phyloP scores from a whole-genome alignment of 2,888 invertebrate genomes.

The Tigriopus californicus region DNA sequence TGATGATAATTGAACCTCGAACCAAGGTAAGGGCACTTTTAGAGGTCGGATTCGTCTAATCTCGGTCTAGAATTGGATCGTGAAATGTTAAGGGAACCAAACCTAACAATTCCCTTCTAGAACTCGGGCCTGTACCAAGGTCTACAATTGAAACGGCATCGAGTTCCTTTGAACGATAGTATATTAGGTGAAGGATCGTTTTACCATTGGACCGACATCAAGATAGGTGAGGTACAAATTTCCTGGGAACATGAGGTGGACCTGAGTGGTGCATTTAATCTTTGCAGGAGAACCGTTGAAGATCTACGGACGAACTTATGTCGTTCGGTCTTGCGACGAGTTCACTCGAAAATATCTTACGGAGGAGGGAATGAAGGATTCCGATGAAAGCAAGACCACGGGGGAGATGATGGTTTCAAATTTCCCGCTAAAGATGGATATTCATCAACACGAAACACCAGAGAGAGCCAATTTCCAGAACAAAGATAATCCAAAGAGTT shows the following conservation, averaged over 20 bases:
- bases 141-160: neutral
- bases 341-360: neutral
- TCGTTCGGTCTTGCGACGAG: neutral
- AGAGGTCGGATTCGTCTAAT: neutral
- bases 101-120: neutral
- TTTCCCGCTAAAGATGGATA: too few species aligned
- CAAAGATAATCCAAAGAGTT: neutral
- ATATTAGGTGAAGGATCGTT: neutral
- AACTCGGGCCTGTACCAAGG: slow-evolving; percentile 8
- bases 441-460: too few species aligned
- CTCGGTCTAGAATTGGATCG: too few species aligned
- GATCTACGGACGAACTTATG: neutral
- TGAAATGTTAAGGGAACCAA: too few species aligned
- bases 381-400: too few species aligned
- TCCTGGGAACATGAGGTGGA: too few species aligned
- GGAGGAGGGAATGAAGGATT: neutral
- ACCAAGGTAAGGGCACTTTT: neutral
- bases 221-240: neutral
- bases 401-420: too few species aligned
- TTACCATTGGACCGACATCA: slow-evolving; percentile 8
- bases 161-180: neutral
- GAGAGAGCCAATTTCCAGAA: too few species aligned
- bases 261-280: too few species aligned
- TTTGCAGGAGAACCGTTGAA: neutral
- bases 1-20: neutral